These are phyloP conservation scores for Thera obeliscata DNA, from an alignment of 2,888 invertebrate genomes.

Conservation along the genomic window DNA sequence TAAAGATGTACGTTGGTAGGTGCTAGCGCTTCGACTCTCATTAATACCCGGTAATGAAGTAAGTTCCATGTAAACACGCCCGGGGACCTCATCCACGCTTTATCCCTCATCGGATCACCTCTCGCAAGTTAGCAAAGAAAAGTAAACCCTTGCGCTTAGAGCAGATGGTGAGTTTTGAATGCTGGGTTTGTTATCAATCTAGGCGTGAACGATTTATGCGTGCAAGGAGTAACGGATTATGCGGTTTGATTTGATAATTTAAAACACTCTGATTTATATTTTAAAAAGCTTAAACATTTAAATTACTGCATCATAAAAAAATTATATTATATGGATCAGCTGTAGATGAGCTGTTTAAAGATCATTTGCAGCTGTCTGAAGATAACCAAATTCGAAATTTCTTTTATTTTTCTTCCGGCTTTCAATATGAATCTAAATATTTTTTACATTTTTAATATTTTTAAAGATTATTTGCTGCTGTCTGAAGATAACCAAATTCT, in stretches of 20 bases:
- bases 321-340: not conserved
- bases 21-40: constrained; percentile 66
- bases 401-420: too few species aligned
- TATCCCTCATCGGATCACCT: constrained; percentile 66
- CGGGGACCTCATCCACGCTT: constrained; percentile 68
- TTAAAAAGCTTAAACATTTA: constrained; percentile 35
- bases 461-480: too few species aligned
- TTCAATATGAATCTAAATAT: too few species aligned
- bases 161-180: constrained; percentile 51
- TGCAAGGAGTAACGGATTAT: constrained; percentile 69
- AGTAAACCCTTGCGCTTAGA: constrained; percentile 57
- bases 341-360: not conserved
- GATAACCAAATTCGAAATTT: not conserved
- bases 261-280: constrained; percentile 36
- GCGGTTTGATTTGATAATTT: constrained; percentile 61
- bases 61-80: constrained; percentile 80
- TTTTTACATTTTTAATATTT: not conserved
- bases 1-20: constrained; percentile 57
- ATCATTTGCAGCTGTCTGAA: not conserved
- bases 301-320: not conserved
- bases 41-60: constrained; percentile 79
- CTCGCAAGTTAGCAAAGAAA: constrained; percentile 52
- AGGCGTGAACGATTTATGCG: constrained; percentile 64
- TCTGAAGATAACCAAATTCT: too few species aligned
- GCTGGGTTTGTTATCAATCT: constrained; percentile 49